phyloP scores from a whole-genome alignment of 2,888 invertebrate species.

The Caenorhabditis japonica region DNA sequence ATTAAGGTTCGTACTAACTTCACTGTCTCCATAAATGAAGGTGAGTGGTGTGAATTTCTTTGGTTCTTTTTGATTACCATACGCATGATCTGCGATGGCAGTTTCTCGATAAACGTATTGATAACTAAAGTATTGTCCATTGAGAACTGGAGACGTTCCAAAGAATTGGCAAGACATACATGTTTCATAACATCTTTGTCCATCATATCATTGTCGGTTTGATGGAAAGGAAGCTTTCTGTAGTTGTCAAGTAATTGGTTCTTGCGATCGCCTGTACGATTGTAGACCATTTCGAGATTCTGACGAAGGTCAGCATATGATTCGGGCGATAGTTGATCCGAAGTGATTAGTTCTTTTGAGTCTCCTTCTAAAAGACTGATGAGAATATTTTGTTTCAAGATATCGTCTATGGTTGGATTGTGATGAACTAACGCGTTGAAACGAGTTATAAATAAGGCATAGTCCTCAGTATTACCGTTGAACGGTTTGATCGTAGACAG shows the following conservation, averaged over 20 bases:
- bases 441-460: no score
- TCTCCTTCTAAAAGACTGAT: not conserved
- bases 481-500: no score
- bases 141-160: not conserved
- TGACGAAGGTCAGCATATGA: not conserved
- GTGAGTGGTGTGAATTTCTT: no score
- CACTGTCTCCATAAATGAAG: conserved; percentile 2
- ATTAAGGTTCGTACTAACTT: not conserved
- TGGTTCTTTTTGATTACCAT: no score
- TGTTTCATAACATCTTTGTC: not conserved
- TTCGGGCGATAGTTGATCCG: not conserved
- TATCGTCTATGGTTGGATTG: not conserved
- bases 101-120: not conserved
- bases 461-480: no score
- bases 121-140: not conserved
- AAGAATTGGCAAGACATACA: not conserved
- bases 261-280: not conserved
- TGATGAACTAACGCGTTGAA: not conserved
- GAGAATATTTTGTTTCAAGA: not conserved
- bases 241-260: not conserved
- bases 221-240: not conserved
- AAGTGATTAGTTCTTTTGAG: not conserved
- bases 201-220: not conserved
- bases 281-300: not conserved
- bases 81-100: no score